phyloP scores from a whole-genome alignment of 2,797 vertebrate species.

The Decapterus maruadsi region DNA sequence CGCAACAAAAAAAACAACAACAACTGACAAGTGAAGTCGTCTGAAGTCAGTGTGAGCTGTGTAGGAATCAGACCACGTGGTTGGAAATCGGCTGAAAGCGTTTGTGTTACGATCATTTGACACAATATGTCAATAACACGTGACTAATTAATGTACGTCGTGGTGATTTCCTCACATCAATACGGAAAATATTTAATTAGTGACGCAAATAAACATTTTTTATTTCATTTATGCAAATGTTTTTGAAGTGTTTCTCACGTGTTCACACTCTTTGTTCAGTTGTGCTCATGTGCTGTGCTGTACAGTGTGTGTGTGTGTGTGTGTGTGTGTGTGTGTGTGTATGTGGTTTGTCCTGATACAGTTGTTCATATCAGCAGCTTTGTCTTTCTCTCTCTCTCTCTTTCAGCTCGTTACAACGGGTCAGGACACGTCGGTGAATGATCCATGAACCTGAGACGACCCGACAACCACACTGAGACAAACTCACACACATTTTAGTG shows the following conservation, averaged over 20 bases:
- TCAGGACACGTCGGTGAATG: constrained; percentile 48
- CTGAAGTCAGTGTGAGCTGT: neutral
- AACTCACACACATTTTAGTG: neutral
- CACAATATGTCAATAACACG: neutral
- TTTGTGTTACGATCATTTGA: constrained; percentile 1
- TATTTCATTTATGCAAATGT: constrained; percentile 1
- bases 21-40: neutral
- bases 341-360: neutral
- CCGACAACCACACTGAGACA: constrained; percentile 10
- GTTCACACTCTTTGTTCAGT: neutral
- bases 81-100: neutral
- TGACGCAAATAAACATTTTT: neutral
- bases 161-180: neutral
- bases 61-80: neutral
- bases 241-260: neutral
- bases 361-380: constrained; percentile 7
- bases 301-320: neutral
- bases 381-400: constrained; percentile 36
- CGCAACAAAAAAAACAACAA: neutral
- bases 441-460: constrained; percentile 33
- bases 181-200: constrained; percentile 6
- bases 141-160: neutral
- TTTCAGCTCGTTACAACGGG: constrained; percentile 46
- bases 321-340: neutral
- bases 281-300: neutral